Evolutionary conservation across 2,113 vertebrate genomes (phyloP).

Genomic region (Pagrus major): DNA sequence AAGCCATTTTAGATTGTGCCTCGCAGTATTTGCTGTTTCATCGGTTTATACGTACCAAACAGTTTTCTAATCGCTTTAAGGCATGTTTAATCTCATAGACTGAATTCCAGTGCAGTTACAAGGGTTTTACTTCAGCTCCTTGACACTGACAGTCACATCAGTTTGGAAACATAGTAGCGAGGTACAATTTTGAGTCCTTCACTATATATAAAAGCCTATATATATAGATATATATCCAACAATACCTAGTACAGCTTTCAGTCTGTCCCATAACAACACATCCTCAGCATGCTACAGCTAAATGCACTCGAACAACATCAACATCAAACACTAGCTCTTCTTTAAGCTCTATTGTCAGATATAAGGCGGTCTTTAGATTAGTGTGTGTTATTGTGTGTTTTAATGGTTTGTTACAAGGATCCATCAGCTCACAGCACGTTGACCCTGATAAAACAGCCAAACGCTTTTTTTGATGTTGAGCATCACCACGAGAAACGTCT

Average conservation of each 20-base stretch:
- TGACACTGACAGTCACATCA: background rate
- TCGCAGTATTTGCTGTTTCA: slow-evolving; percentile 1
- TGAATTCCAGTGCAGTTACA: background rate
- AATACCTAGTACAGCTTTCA: slow-evolving; percentile 2
- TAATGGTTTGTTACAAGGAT: slow-evolving; percentile 3
- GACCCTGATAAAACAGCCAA: slow-evolving; percentile 4
- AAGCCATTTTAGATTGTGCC: slow-evolving; percentile 51
- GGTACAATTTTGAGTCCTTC: background rate
- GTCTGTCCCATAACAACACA: background rate
- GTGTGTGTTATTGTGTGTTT: slow-evolving; percentile 2
- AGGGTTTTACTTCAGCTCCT: slow-evolving; percentile 22
- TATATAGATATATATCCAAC: background rate
- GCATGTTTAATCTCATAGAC: slow-evolving; percentile 24
- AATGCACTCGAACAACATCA: background rate
- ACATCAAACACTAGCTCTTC: slow-evolving; percentile 9
- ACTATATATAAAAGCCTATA: slow-evolving; percentile 7
- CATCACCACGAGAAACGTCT: background rate
- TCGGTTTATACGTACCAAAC: background rate
- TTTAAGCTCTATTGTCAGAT: slow-evolving; percentile 23
- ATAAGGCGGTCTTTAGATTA: slow-evolving; percentile 6
- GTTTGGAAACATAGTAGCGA: slow-evolving; percentile 19
- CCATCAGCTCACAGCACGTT: background rate
- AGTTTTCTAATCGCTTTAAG: background rate
- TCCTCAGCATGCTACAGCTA: background rate
- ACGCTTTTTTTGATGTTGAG: slow-evolving; percentile 21